Base-by-base conservation (phyloP, 92 coral and sea anemone genomes). In the Parazoanthus atlanticus region DNA sequence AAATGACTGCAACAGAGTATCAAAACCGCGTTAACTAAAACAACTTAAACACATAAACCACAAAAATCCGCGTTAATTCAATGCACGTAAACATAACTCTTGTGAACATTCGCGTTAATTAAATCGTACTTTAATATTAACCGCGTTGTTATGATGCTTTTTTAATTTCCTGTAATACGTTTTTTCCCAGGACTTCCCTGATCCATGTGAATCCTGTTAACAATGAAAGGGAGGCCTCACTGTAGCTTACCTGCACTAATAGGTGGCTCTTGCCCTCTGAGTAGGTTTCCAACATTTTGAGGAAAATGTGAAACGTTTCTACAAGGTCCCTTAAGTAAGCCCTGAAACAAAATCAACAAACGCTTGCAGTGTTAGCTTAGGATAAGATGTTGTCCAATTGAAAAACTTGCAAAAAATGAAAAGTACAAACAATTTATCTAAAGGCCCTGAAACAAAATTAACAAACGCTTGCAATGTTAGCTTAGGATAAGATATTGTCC, bases 261-360 rank as follows among this genome's bases (percentile, higher is more conserved):
- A 97, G 76, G 83, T 95, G 98, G 38, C 80, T 78, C 80, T 94
- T 97, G 19, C 94, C 96, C 54, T 93, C 73, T 69, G 98, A 95
- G 90, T 93, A 96, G 40, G 83, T 88, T 73, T 97, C 98, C 8
- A 97, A 93, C 95, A 97, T 89, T 90, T 97, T 97, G 47, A 97
- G 90, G 84, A 95, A 97, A 76, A 95, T 88, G 83, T 95, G 98
- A 78, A 97, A 97, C 12, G 99, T 94, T 89, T 95, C 99, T 17
- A 95, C 91, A 81, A 97, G 86, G 85, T 97, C 98, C 77, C 95
- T 86, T 34, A 97, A 86, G 86, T 94, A 97, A 73, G 97, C 90
- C 93, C 99, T 97, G 84, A n/a, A 84, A 86, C 9, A 54, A 47
- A 85, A 29, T 54, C 30, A 84, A 54, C 61, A 70, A 43, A 34